Evolutionary conservation across 2,888 invertebrate species (phyloP).

Genomic region (Cataglyphis cursor): DNA sequence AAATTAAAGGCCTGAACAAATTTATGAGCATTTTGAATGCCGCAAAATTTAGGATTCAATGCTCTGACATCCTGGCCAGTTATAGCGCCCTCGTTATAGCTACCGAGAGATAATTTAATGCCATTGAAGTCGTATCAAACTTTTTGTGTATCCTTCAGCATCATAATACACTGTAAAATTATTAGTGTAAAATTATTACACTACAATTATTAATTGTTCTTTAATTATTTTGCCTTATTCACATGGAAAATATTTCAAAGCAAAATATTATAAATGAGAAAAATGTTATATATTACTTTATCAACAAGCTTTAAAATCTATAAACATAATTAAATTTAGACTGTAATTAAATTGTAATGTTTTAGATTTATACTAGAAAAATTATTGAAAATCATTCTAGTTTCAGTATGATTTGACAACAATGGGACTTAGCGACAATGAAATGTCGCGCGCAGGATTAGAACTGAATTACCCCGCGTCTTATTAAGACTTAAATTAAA

Average conservation of each 20-base stretch:
- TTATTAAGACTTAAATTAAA: constrained; percentile 86
- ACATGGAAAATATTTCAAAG: not conserved
- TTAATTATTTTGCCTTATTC: not conserved
- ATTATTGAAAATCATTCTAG: constrained; percentile 28
- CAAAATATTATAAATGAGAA: not conserved
- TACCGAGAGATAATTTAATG: constrained; percentile 13
- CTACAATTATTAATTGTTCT: constrained; percentile 5
- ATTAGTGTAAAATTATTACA: too few species aligned
- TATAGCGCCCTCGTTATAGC: not conserved
- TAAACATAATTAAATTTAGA: not conserved
- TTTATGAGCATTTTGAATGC: constrained; percentile 76
- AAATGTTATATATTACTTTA: not conserved
- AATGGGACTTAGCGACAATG: constrained; percentile 77
- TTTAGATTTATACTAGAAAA: not conserved
- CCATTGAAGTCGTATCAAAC: not conserved
- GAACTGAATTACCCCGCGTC: constrained; percentile 79
- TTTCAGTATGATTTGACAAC: constrained; percentile 68
- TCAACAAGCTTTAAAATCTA: not conserved
- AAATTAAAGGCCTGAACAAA: constrained; percentile 86
- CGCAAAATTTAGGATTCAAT: constrained; percentile 47
- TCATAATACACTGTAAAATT: not conserved
- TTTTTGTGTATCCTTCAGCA: not conserved
- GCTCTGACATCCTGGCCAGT: constrained; percentile 33
- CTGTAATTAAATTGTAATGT: not conserved
- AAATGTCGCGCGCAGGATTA: constrained; percentile 80